Evolutionary conservation across 2,113 vertebrate species (phyloP).

Genomic region (Fulica atra): DNA sequence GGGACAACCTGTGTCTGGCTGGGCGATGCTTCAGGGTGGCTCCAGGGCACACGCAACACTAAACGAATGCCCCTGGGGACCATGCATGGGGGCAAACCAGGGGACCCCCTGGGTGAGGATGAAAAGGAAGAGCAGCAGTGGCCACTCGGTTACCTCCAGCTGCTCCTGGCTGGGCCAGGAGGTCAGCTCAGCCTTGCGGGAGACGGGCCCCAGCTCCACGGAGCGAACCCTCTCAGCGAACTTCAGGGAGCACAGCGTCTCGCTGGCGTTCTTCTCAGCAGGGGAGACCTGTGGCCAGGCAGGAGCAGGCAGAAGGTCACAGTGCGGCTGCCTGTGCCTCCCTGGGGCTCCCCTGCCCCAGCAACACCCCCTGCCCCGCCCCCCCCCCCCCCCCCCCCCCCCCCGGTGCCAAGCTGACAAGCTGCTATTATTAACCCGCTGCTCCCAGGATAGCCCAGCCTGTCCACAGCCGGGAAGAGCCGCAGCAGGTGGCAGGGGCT

Average conservation of each 20-base stretch:
- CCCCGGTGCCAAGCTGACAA: rapidly evolving
- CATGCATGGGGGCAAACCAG: rapidly evolving
- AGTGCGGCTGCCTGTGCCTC: not conserved
- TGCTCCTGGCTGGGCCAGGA: slow-evolving; percentile 90
- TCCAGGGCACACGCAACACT: not conserved
- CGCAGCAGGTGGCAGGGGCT: not conserved
- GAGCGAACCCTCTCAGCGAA: slow-evolving; percentile 93
- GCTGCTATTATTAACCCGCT: not conserved
- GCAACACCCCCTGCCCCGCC: not conserved
- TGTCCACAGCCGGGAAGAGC: not conserved
- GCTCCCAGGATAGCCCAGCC: not conserved
- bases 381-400: not conserved
- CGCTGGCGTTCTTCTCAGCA: slow-evolving; percentile 82
- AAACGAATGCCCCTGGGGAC: not conserved
- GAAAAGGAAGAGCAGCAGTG: not conserved
- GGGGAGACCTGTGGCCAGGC: slow-evolving; percentile 84
- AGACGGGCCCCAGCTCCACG: slow-evolving; percentile 82
- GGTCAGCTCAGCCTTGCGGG: slow-evolving; percentile 79
- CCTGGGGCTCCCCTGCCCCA: rapidly evolving
- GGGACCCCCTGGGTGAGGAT: not conserved
- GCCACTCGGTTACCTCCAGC: slow-evolving; percentile 79
- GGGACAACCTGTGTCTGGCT: not conserved
- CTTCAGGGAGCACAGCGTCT: slow-evolving; percentile 93
- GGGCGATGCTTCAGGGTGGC: not conserved
- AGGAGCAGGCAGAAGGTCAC: not conserved